Base-by-base conservation (phyloP, 2,797 vertebrate genomes). In the Streptopelia turtur region DNA sequence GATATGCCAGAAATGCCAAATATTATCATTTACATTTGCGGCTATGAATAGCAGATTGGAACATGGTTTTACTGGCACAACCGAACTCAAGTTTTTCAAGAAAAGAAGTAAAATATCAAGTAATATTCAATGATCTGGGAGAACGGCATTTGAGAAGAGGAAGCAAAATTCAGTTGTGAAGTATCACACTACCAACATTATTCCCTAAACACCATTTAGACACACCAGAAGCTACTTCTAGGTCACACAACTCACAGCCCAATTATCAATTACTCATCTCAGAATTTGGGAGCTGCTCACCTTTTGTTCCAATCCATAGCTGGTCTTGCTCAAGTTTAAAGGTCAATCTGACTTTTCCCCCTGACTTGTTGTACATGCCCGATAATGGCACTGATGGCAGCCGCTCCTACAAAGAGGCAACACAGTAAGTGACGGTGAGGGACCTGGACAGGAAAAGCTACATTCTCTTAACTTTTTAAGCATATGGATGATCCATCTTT, bases 241-340 rank as follows among this genome's bases (percentile, higher is more conserved):
- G 60, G 47, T 56, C 30, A 61, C 71, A 55, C 55, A 13, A 16
- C 2, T 50, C 57, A 61, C 1, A 83, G 53, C 43, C 81, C 57
- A 6, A 9, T 2, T 33, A 63, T 9, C 50, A 53, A 11, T 0
- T 7, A 59, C 16, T 66, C 25, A 30, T 5, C 43, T 71, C 83
- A 6, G 20, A 72, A 33, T 41, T 9, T 4, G 3, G 47, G 47
- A 61, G 30, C 14, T 39, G 69, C 97, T 98, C 97, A 99, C 99
- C 99, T 98, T 99, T 99, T 84, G 99, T 99, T 97, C 99, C 99
- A 63, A 99, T 99, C 99, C 99, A 99, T 80, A 99, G 98, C 97
- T 99, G 99, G 98, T 99, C 99, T 95, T 99, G 99, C 97, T 99
- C 99, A 84, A 99, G 98, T 98, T 99, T 99, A 96, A 99, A 99